Percentiles rank a stretch among this genome's conserved stretches.
Evolutionary conservation across 2,113 vertebrate genomes (phyloP).

Genomic region (Romanogobio albipinnatus): DNA sequence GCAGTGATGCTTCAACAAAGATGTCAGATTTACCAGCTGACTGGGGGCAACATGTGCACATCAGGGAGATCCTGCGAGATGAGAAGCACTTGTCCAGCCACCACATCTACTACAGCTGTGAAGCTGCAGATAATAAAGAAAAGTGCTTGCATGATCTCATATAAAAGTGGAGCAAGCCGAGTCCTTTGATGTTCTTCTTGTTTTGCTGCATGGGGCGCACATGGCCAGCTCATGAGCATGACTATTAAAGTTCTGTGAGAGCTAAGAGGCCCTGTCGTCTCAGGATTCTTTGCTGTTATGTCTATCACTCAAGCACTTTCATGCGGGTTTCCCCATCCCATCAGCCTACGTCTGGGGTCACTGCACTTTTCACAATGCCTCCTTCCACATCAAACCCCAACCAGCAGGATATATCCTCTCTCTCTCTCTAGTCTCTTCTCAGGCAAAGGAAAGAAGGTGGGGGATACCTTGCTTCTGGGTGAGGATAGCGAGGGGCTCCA

Average conservation of each 20-base stretch:
- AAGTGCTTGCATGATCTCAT: conserved; percentile 52
- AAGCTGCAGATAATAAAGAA: conserved; percentile 30
- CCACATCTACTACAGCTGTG: conserved; percentile 13
- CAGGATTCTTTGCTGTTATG: background rate
- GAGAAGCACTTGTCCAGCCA: background rate
- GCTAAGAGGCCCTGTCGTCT: conserved; percentile 37
- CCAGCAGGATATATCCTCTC: conserved; percentile 40
- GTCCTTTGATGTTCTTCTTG: conserved; percentile 58
- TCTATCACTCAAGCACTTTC: conserved; percentile 23
- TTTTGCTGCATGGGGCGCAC: conserved; percentile 52
- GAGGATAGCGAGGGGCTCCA: background rate
- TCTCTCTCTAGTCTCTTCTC: conserved; percentile 11
- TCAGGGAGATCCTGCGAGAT: background rate
- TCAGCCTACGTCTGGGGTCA: conserved; percentile 35
- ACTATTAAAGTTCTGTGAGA: conserved; percentile 35
- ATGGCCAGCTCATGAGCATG: conserved; percentile 51
- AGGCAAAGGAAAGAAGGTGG: background rate
- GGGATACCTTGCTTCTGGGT: conserved; percentile 14
- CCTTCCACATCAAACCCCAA: conserved; percentile 45
- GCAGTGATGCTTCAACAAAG: background rate
- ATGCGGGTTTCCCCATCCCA: conserved; percentile 26
- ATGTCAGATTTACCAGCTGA: background rate
- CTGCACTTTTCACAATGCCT: conserved; percentile 42
- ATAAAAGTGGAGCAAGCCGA: conserved; percentile 8
- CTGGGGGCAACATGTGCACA: background rate